Base-by-base conservation (phyloP, 2,113 vertebrate species). In the Psilopsiagon aurifrons region DNA sequence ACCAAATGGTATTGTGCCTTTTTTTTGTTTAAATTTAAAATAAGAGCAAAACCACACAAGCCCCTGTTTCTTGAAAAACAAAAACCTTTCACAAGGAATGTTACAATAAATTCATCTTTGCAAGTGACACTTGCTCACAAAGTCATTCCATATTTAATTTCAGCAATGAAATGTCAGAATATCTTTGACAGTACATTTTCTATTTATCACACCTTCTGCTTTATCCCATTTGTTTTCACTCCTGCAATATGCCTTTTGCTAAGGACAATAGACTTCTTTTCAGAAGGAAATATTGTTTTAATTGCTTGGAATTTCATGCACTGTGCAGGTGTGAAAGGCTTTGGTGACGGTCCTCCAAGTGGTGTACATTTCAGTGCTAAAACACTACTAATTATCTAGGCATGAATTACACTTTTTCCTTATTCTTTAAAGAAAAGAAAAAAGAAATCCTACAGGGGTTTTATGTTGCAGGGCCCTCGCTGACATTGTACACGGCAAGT, bases 301-400 rank as follows among this genome's bases (percentile, higher is more conserved):
- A 86, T 94, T 97, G 83, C 76, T 96, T 96, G 85, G 89, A 95
- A 97, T 96, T 92, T 95, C 93, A 97, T 95, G 78, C 46, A 29
- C 83, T 4, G 2, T 86, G 87, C 96, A 97, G 95, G 95, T 97
- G 94, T 88, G 95, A 95, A 97, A 94, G 70, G 60, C 25, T 5
- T 77, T 11, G 5, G 69, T 81, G 86, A 60, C 43, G 46, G 17
- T 86, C 41, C 67, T 88, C 18, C 44, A 90, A 80, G 46, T 52
- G 87, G 95, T 97, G 39, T 95, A 70, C 68, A 88, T 97, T 97
- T 96, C 94, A 94, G 74, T 69, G 60, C 62, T 96, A 95, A 95
- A 96, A 55, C 41, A 46, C 43, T 55, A 62, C 85, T 83, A 83
- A 96, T 96, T 95, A 84, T 90, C 90, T 43, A 76, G 85, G 46